Evolutionary conservation across 2,113 vertebrate genomes (phyloP).

Genomic region (Oreotrochilus melanogaster): DNA sequence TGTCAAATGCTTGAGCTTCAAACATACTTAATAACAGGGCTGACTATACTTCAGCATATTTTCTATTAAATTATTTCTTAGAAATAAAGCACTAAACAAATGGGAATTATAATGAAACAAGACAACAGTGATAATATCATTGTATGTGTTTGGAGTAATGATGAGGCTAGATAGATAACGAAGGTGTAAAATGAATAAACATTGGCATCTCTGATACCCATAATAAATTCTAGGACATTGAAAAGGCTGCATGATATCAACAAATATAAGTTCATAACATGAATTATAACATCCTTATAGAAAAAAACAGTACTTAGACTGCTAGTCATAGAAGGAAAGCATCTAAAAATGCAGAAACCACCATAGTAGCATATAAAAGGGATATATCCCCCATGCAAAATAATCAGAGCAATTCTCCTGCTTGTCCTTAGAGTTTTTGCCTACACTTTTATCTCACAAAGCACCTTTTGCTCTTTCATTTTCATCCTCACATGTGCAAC

Average conservation of each 20-base stretch:
- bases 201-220: constrained; percentile 22
- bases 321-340: not conserved
- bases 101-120: constrained; percentile 61
- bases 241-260: constrained; percentile 34
- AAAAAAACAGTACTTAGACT: not conserved
- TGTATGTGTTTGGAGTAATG: constrained; percentile 3
- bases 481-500: not conserved
- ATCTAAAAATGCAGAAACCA: not conserved
- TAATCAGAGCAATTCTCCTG: not conserved
- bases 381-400: constrained; percentile 8
- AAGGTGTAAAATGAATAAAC: constrained; percentile 51
- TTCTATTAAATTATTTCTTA: constrained; percentile 28
- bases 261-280: constrained; percentile 12
- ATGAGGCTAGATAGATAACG: constrained; percentile 44
- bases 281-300: constrained; percentile 15
- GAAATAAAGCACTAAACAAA: constrained; percentile 38
- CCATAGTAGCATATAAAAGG: not conserved
- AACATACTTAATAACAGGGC: not conserved
- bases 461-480: not conserved
- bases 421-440: not conserved
- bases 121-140: constrained; percentile 30
- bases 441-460: not conserved
- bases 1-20: not conserved
- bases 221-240: constrained; percentile 37
- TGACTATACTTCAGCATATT: constrained; percentile 29